phyloP scores from a whole-genome alignment of 1,140 invertebrate genomes.

The Pseudomyrmex pallidus region DNA sequence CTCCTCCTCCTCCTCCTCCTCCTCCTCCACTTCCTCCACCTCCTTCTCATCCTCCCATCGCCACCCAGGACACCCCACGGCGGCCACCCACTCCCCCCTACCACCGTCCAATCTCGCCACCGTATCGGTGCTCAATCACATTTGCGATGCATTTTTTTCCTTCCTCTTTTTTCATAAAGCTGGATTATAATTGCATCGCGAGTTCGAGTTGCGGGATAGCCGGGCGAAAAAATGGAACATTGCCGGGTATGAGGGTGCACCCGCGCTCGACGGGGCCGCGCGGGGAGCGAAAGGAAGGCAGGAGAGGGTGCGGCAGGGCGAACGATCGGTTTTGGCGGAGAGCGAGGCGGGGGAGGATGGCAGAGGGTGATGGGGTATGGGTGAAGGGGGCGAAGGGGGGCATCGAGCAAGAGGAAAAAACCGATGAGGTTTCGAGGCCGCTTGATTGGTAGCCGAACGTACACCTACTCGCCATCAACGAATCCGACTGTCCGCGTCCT shows the following conservation, averaged over 20 bases:
- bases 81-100: slow-evolving; percentile 71
- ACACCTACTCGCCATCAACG: slow-evolving; percentile 82
- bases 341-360: slow-evolving; percentile 45
- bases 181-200: slow-evolving; percentile 86
- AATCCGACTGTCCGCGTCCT: slow-evolving; percentile 77
- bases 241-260: slow-evolving; percentile 69
- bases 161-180: slow-evolving; percentile 84
- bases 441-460: slow-evolving; percentile 85
- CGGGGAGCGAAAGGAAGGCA: slow-evolving; percentile 43
- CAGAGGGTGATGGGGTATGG: neutral
- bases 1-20: slow-evolving; percentile 30
- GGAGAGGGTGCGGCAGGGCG: slow-evolving; percentile 48
- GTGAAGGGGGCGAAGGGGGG: slow-evolving; percentile 56
- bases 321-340: slow-evolving; percentile 55
- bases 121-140: slow-evolving; percentile 85
- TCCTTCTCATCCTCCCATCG: slow-evolving; percentile 46
- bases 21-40: slow-evolving; percentile 50
- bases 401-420: slow-evolving; percentile 80
- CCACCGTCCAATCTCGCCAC: slow-evolving; percentile 79
- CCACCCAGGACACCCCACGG: slow-evolving; percentile 60
- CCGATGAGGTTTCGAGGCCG: slow-evolving; percentile 84
- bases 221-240: slow-evolving; percentile 82
- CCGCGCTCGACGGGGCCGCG: slow-evolving; percentile 63
- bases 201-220: slow-evolving; percentile 81
- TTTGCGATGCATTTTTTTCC: slow-evolving; percentile 84